Evolutionary conservation across 2,888 invertebrate genomes (phyloP).

Genomic region (Baronia brevicornis): DNA sequence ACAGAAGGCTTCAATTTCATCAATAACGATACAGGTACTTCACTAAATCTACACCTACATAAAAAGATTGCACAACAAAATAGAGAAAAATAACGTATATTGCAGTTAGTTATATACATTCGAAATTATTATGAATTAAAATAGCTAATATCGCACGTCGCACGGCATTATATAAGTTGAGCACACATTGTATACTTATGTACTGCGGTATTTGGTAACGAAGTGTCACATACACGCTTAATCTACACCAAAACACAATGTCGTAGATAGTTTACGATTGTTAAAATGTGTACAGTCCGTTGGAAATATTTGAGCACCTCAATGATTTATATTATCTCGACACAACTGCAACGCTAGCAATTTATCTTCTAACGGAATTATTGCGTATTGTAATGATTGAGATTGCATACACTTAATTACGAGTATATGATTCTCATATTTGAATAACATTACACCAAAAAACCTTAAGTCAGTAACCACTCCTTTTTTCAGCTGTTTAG

Average conservation of each 20-base stretch:
- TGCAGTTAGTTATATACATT: conserved; percentile 38
- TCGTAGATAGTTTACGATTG: conserved; percentile 40
- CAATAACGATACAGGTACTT: conserved; percentile 42
- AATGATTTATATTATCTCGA: too few species aligned
- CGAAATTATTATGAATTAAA: conserved; percentile 26
- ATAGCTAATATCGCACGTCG: conserved; percentile 26
- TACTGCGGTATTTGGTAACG: conserved; percentile 55
- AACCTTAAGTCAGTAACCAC: too few species aligned
- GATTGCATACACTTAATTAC: too few species aligned
- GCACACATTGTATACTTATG: conserved; percentile 37
- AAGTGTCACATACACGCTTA: conserved; percentile 38
- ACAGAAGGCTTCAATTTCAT: conserved; percentile 27
- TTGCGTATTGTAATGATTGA: too few species aligned
- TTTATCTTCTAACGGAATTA: too few species aligned
- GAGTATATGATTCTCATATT: too few species aligned
- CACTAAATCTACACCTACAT: conserved; percentile 37
- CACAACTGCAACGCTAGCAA: too few species aligned
- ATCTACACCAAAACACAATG: conserved; percentile 22
- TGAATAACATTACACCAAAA: too few species aligned
- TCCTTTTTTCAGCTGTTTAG: too few species aligned
- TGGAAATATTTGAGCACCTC: too few species aligned
- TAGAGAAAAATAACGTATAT: conserved; percentile 21
- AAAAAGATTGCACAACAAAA: conserved; percentile 50
- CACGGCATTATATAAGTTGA: conserved; percentile 28
- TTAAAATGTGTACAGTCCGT: conserved; percentile 40